Percentiles rank a stretch among this genome's conserved stretches.
phyloP scores from a whole-genome alignment of 2,797 vertebrate species.

The Calcarius lapponicus region DNA sequence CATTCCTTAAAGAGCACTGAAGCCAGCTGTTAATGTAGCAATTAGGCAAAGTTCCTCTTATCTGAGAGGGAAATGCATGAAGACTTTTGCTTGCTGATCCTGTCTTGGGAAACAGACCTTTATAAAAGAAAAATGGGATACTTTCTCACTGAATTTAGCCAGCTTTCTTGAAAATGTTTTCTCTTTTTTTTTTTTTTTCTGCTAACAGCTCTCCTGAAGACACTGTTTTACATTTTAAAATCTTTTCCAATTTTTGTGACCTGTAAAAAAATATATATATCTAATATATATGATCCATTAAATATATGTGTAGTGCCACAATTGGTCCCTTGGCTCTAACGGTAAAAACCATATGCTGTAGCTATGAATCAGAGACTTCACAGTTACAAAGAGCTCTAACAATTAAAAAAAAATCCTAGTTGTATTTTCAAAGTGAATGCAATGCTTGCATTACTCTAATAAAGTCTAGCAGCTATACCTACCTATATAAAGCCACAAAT shows the following conservation, averaged over 20 bases:
- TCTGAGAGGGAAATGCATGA: neutral
- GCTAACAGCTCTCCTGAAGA: neutral
- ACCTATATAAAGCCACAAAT: neutral
- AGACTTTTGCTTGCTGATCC: neutral
- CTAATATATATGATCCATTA: neutral
- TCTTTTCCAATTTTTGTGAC: neutral
- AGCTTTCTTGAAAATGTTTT: neutral
- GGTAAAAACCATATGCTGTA: neutral
- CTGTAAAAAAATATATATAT: neutral
- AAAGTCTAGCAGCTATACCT: neutral
- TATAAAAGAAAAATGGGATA: neutral
- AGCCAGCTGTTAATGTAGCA: neutral
- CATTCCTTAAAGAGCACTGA: neutral
- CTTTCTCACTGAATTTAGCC: neutral
- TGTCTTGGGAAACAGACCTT: neutral
- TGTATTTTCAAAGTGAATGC: neutral
- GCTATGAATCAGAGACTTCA: neutral
- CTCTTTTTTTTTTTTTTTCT: neutral
- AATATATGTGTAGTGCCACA: neutral
- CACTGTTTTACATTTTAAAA: neutral
- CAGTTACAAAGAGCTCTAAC: neutral
- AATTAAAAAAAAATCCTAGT: neutral
- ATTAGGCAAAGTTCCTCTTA: neutral
- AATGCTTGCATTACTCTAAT: neutral
- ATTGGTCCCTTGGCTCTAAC: neutral